Conservation (phyloP, 2,113 vertebrate species). For the Caracal caracal region DNA sequence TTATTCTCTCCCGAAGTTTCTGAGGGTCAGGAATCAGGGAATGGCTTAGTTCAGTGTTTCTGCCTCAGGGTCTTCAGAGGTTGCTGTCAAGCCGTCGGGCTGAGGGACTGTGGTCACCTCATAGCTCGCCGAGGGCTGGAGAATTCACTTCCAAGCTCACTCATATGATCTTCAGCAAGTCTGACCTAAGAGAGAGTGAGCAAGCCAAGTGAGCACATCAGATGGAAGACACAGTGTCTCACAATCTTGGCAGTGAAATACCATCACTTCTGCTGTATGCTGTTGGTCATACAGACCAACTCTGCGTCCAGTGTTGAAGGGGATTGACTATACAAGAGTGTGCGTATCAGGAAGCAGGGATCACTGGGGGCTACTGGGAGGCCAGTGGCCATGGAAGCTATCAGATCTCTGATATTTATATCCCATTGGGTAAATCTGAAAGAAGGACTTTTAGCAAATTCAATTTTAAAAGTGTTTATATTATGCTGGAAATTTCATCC, state of each 20-base stretch:
- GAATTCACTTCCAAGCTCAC: background rate
- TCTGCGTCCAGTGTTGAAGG: background rate
- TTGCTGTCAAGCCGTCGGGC: background rate
- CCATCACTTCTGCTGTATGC: background rate
- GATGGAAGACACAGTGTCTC: background rate
- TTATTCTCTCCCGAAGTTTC: background rate
- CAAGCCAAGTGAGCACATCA: background rate
- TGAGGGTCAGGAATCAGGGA: background rate
- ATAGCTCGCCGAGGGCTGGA: background rate
- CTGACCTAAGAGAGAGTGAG: background rate
- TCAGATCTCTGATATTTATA: background rate
- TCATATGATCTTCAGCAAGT: background rate
- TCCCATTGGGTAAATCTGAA: background rate
- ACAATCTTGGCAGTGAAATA: background rate
- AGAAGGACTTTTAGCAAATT: background rate
- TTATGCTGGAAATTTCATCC: background rate
- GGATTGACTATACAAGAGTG: background rate
- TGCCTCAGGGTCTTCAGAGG: background rate
- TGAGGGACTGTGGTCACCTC: background rate
- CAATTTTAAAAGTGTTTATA: background rate
- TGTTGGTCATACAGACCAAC: background rate
- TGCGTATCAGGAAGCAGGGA: background rate
- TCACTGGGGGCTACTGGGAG: background rate
- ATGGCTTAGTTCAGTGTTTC: background rate
- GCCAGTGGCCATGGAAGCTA: background rate